Evolutionary conservation across 1,140 invertebrate species (phyloP), one percentile per base, ranked within the genome.

Genomic region (Melitaea cinxia): DNA sequence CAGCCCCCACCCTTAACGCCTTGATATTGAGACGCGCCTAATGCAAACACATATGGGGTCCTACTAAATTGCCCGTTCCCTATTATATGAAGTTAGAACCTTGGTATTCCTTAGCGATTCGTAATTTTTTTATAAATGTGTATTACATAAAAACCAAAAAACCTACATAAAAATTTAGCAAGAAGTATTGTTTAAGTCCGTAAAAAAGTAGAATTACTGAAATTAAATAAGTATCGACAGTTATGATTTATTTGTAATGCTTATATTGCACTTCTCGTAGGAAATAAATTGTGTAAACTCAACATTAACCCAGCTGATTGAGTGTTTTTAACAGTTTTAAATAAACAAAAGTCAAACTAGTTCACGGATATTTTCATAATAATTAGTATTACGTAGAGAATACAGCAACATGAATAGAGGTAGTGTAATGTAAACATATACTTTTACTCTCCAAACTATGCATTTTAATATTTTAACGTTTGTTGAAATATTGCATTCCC

Each of bases 281-380:
- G 2, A 47, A 14, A 6, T 23, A 10, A 33, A 33, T 4, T 19
- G 21, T 14, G 26, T 23, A 21, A 17, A 49, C 7, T 33, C 10
- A 49, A 12, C 12, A 9, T 10, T 17, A 33, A 21, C 47, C 19
- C 14, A 42, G 10, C 56, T 58, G 56, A 58, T 28, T 15, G 55
- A 17, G 39, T 24, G 42, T 30, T 26, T 15, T 30, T n/a, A n/a
- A n/a, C n/a, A n/a, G n/a, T n/a, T n/a, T n/a, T 21, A 26, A 47
- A 10, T 30, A 58, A 58, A 58, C 56, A 58, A 58, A 17, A 21
- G 14, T 28, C 33, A 26, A 58, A 58, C 56, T 58, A 37, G 42
- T 58, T 49, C 42, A 58, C 17, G 24, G 37, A 30, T 30, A 56
- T 58, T 58, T 58, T 23, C 42, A 26, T 42, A n/a, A 9, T 45